Evolutionary conservation across 2,797 vertebrate species (phyloP).

Genomic region (Pachyuromys duprasi): DNA sequence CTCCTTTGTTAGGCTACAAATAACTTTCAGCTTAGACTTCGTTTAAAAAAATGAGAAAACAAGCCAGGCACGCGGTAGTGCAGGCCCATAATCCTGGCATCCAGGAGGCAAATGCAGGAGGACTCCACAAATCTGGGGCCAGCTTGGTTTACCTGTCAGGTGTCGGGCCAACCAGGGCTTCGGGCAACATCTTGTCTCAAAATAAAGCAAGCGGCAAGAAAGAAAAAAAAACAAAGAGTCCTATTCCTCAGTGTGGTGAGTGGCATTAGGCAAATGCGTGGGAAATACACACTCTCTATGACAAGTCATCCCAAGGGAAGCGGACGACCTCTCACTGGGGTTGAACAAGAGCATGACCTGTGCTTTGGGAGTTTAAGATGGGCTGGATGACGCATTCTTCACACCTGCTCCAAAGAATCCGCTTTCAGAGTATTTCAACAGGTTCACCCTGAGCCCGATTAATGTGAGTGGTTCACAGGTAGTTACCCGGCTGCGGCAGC

Average conservation of each 20-base stretch:
- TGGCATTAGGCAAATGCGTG: conserved; percentile 48
- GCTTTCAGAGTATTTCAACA: conserved; percentile 65
- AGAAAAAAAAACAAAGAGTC: not conserved
- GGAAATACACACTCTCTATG: not conserved
- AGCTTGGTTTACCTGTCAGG: not conserved
- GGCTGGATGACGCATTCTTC: conserved; percentile 5
- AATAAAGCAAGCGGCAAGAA: not conserved
- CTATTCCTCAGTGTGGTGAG: conserved; percentile 79
- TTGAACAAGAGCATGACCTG: not conserved
- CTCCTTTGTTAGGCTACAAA: conserved; percentile 77
- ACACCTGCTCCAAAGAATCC: conserved; percentile 74
- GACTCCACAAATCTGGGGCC: not conserved
- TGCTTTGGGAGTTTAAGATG: not conserved
- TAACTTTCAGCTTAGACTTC: conserved; percentile 74
- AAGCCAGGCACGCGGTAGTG: not conserved
- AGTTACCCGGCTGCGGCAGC: conserved; percentile 64
- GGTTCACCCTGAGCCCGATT: conserved; percentile 29
- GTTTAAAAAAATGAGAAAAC: conserved; percentile 30
- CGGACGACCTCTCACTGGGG: not conserved
- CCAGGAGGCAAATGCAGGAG: not conserved
- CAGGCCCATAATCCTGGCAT: not conserved
- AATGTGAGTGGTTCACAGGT: conserved; percentile 51
- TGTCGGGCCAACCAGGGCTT: not conserved
- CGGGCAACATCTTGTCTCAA: not conserved
- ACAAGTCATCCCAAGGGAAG: not conserved